Evolutionary conservation across 2,888 invertebrate genomes (phyloP).

Genomic region (Drosophila neotestacea): DNA sequence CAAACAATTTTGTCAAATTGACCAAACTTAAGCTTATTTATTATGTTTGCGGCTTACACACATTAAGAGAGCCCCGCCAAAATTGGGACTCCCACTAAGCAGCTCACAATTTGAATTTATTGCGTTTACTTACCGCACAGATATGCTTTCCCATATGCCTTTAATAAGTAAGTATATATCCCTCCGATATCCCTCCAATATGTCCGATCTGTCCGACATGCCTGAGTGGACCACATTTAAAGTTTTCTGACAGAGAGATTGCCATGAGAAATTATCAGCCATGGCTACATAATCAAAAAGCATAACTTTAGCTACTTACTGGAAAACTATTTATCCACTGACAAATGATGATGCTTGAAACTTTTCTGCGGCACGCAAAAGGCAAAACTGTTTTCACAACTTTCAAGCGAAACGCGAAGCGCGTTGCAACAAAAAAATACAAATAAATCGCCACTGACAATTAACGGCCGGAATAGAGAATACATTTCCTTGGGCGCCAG

Average conservation of each 20-base stretch:
- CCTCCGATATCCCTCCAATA: neutral
- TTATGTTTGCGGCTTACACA: conserved; percentile 79
- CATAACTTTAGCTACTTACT: conserved; percentile 79
- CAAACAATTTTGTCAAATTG: conserved; percentile 81
- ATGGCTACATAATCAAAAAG: conserved; percentile 72
- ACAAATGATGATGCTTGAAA: conserved; percentile 78
- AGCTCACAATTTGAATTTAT: conserved; percentile 73
- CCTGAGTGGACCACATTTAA: conserved; percentile 52
- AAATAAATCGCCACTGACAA: conserved; percentile 43
- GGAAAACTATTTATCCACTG: conserved; percentile 79
- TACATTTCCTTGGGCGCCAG: neutral
- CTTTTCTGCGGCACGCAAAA: conserved; percentile 67
- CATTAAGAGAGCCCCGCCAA: conserved; percentile 65
- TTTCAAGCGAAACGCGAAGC: conserved; percentile 51
- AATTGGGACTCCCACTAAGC: conserved; percentile 57
- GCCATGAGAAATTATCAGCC: conserved; percentile 75
- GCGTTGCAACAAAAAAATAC: conserved; percentile 18
- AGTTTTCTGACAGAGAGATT: conserved; percentile 43
- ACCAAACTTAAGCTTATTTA: conserved; percentile 81
- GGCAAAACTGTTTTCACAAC: conserved; percentile 78
- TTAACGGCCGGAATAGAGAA: neutral
- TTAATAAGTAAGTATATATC: neutral
- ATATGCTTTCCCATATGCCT: conserved; percentile 19
- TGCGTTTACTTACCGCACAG: conserved; percentile 46
- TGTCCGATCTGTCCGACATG: conserved; percentile 8